These are phyloP conservation scores for Zoroaster sp. DNA, from an alignment of 53 echinoderm and acorn worm species.

Conservation along the genomic window DNA sequence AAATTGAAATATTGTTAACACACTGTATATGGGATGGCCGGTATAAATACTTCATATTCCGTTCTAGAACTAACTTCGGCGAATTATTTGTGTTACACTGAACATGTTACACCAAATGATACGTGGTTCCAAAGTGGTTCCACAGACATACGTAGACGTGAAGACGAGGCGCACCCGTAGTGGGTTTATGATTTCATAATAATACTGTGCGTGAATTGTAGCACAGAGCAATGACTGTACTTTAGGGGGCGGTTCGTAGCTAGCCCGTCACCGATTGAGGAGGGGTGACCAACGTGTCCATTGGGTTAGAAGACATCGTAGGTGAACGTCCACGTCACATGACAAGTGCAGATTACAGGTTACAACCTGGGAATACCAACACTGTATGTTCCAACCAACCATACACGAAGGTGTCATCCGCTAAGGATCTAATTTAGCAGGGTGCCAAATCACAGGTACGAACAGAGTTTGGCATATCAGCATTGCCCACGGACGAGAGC, in stretches of 20 bases:
- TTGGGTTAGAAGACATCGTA: not conserved
- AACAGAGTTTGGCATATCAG: not conserved
- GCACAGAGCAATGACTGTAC: too few species aligned
- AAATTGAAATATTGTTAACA: too few species aligned
- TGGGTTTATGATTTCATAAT: not conserved
- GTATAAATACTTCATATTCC: too few species aligned
- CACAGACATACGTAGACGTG: not conserved
- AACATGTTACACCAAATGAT: too few species aligned
- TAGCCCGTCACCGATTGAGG: constrained; percentile 8
- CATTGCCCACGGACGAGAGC: not conserved
- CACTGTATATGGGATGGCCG: too few species aligned
- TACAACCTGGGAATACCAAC: too few species aligned
- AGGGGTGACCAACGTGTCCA: not conserved
- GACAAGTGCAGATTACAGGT: constrained; percentile 8
- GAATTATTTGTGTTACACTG: too few species aligned
- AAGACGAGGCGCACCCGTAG: not conserved
- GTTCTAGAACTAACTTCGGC: too few species aligned
- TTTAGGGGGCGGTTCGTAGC: not conserved
- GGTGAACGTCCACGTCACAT: constrained; percentile 27
- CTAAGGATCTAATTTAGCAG: not conserved
- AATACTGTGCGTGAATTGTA: too few species aligned
- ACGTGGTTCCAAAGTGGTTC: too few species aligned
- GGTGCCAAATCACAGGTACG: not conserved
- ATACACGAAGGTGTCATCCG: too few species aligned
- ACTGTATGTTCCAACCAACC: too few species aligned